Percentiles rank a stretch among this genome's conserved stretches.
phyloP scores from a whole-genome alignment of 2,113 vertebrate genomes.

The Elephas maximus region DNA sequence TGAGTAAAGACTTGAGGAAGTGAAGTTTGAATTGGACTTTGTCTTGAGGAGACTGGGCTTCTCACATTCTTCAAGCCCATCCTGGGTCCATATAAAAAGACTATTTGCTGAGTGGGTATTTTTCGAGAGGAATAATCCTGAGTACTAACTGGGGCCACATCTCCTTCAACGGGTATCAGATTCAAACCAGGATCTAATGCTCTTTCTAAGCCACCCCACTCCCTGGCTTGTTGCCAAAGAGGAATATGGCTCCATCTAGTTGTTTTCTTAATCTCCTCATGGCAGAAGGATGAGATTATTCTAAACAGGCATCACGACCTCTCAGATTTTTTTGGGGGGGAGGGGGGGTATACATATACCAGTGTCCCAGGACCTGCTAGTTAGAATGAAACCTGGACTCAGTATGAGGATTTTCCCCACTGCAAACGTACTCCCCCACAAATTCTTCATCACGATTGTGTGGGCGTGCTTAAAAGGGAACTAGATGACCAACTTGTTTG shows the following conservation, averaged over 20 bases:
- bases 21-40: not conserved
- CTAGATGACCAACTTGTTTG: slow-evolving; percentile 23
- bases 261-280: slow-evolving; percentile 35
- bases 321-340: not conserved
- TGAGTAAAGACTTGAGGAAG: not conserved
- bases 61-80: not conserved
- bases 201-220: not conserved
- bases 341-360: too few relatives aligned
- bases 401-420: not conserved
- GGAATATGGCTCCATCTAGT: not conserved
- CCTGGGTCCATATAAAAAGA: not conserved
- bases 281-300: not conserved
- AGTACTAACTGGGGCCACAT: not conserved
- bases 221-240: slow-evolving; percentile 1
- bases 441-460: not conserved
- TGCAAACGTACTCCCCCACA: slow-evolving; percentile 42
- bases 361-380: not conserved
- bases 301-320: not conserved
- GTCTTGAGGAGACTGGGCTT: not conserved
- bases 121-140: slow-evolving; percentile 32
- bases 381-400: not conserved
- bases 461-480: slow-evolving; percentile 65
- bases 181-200: slow-evolving; percentile 14
- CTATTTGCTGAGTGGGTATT: not conserved
- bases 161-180: slow-evolving; percentile 38